Evolutionary conservation across 2,113 vertebrate species (phyloP).

Genomic region (Pedionomus torquatus): DNA sequence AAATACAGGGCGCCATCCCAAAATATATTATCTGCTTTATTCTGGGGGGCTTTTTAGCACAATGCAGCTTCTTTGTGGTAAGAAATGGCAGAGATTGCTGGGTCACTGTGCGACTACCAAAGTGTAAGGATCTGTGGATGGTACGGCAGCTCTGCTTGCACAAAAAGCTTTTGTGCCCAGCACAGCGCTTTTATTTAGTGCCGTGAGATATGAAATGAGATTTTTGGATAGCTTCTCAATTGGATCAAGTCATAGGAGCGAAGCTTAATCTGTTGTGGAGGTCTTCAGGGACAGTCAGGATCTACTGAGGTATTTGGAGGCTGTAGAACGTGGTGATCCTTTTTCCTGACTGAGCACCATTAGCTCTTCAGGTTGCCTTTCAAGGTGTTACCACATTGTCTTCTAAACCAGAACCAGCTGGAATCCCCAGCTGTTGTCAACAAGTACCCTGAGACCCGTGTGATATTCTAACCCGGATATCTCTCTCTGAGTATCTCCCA

Average conservation of each 20-base stretch:
- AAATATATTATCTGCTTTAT: slow-evolving; percentile 43
- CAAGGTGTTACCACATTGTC: neutral
- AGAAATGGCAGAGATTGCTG: neutral
- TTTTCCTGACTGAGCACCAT: neutral
- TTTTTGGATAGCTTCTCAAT: neutral
- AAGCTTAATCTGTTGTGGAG: neutral
- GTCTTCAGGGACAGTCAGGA: neutral
- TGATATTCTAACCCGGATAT: neutral
- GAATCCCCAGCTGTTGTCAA: neutral
- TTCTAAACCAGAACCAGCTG: neutral
- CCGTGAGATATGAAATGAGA: neutral
- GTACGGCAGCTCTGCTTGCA: neutral
- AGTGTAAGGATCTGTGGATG: neutral
- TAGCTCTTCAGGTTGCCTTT: neutral
- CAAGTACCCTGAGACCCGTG: neutral
- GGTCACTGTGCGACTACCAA: neutral
- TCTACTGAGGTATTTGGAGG: neutral
- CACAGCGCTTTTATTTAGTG: neutral
- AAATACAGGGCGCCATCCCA: slow-evolving; percentile 35
- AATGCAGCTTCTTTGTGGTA: neutral
- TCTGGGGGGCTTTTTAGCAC: slow-evolving; percentile 33
- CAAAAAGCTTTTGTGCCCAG: neutral
- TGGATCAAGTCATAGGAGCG: neutral
- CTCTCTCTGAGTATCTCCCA: neutral
- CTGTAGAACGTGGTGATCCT: neutral